Conservation (phyloP, 2,113 vertebrate species). For the Gymnobelideus leadbeateri region DNA sequence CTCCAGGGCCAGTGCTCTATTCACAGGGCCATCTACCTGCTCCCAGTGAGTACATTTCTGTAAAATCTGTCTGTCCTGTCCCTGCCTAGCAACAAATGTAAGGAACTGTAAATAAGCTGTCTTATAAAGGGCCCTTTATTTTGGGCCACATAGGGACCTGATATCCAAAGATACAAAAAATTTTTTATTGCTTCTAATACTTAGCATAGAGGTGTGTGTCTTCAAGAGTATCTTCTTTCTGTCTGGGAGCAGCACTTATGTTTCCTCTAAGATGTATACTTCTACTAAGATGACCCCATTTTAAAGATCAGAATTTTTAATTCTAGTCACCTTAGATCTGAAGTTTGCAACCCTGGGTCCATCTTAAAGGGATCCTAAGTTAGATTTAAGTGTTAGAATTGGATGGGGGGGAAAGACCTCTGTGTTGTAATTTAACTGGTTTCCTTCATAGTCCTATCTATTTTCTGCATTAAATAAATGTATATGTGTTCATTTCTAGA, state of each 20-base stretch:
- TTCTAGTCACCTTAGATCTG: background rate
- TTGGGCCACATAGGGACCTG: background rate
- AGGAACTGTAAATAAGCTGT: no score
- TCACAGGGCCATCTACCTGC: no score
- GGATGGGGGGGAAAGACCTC: no score
- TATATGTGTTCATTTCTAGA: background rate
- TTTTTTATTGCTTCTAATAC: background rate
- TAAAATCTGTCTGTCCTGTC: background rate
- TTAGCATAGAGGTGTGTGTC: background rate
- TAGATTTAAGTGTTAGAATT: background rate
- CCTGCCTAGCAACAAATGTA: background rate
- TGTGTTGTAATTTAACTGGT: background rate
- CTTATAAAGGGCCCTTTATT: background rate
- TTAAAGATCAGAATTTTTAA: background rate
- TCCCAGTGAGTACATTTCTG: background rate
- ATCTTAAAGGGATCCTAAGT: background rate
- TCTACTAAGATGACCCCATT: background rate
- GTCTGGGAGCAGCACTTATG: no score
- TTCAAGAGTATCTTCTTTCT: background rate
- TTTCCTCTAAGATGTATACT: no score
- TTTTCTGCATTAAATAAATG: background rate
- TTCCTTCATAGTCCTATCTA: background rate
- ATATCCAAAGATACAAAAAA: background rate
- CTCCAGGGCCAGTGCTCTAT: no score
- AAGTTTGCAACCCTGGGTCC: background rate